A percentile compares a stretch with the other conserved stretches of the same genome.
These are phyloP conservation scores for Ficedula albicollis DNA, from an alignment of 2,797 vertebrate species.

Conservation along the genomic window DNA sequence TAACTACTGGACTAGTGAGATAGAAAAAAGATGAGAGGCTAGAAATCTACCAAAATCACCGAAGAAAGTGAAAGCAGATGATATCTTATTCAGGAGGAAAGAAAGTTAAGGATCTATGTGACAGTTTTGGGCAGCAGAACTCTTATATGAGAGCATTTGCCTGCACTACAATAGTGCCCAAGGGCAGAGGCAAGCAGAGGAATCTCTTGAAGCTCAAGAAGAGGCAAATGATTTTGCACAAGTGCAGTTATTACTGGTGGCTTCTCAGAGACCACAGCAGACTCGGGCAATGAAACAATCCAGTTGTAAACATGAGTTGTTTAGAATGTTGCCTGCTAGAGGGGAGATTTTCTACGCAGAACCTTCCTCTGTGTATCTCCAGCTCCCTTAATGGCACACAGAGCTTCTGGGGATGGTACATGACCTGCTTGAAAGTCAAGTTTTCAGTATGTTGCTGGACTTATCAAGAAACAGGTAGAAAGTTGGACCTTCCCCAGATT, in stretches of 20 bases:
- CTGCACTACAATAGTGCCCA: neutral
- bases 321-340: neutral
- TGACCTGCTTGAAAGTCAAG: neutral
- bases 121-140: neutral
- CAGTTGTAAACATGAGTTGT: neutral
- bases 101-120: neutral
- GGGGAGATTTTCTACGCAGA: neutral
- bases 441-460: neutral
- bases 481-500: neutral
- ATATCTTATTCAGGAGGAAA: neutral
- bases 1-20: neutral
- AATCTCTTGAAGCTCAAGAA: neutral
- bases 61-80: neutral
- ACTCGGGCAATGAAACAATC: neutral
- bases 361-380: neutral
- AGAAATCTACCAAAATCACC: neutral
- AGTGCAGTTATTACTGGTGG: neutral
- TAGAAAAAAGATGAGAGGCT: neutral
- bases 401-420: neutral
- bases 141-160: neutral
- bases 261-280: neutral
- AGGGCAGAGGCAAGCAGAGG: neutral
- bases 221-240: neutral
- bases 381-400: neutral
- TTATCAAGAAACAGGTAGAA: neutral